Conservation (phyloP, 2,113 vertebrate genomes). For the Chloropsis cyanopogon region DNA sequence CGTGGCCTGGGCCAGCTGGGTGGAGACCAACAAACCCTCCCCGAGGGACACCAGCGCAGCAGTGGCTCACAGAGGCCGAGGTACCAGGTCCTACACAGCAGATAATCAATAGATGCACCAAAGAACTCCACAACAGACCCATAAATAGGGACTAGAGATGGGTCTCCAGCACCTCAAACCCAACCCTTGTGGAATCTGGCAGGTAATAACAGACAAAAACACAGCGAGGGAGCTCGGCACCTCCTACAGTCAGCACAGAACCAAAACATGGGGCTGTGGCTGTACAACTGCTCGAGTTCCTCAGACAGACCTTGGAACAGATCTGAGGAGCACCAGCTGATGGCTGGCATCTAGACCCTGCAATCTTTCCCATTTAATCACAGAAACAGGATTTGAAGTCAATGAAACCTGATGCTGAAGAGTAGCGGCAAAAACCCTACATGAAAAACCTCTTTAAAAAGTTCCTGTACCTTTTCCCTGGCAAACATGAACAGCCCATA, state of each 20-base stretch:
- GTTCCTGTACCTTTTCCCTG: neutral
- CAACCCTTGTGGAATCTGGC: neutral
- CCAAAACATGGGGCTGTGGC: neutral
- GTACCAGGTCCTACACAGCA: neutral
- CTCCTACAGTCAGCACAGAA: neutral
- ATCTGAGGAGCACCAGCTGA: neutral
- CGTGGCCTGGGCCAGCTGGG: rapidly evolving
- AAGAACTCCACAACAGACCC: neutral
- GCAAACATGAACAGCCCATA: neutral
- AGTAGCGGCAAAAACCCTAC: neutral
- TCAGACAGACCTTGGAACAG: neutral
- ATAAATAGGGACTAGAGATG: neutral
- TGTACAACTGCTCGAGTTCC: neutral
- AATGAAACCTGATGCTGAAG: neutral
- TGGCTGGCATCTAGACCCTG: neutral
- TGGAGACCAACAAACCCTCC: neutral
- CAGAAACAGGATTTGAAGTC: neutral
- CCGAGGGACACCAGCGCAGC: neutral
- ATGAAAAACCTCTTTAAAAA: neutral
- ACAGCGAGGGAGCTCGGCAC: rapidly evolving
- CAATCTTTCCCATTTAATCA: neutral
- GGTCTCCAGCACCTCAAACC: neutral
- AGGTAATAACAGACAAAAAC: neutral
- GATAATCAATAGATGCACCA: neutral
- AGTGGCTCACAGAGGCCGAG: neutral